Conservation (phyloP, 2,888 invertebrate genomes). For the Drosophila limbata region DNA sequence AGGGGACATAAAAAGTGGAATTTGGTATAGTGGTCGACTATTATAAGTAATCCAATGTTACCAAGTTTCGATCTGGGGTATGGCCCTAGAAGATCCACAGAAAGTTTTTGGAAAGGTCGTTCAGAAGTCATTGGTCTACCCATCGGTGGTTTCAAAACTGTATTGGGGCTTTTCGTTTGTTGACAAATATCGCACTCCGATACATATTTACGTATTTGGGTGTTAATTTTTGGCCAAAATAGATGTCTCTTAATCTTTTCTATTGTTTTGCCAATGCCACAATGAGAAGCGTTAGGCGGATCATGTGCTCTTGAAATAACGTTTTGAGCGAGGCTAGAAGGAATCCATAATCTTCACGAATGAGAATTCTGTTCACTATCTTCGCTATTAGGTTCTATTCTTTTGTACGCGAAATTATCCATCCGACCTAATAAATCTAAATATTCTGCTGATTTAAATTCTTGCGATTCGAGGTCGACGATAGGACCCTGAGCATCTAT, state of each 20-base stretch:
- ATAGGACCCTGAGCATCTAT: neutral
- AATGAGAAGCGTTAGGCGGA: neutral
- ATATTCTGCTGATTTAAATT: conserved; percentile 1
- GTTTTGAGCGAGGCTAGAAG: neutral
- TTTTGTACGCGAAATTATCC: no score
- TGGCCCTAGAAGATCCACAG: no score
- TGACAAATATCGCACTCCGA: no score
- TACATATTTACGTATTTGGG: conserved; percentile 27
- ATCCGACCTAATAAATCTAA: neutral
- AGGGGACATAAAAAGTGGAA: no score
- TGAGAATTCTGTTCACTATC: neutral
- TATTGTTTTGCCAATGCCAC: neutral
- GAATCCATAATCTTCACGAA: conserved; percentile 4
- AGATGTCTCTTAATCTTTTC: conserved; percentile 4
- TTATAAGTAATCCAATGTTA: no score
- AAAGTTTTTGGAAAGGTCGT: no score
- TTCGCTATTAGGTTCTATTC: conserved; percentile 14
- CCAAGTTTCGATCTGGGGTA: no score
- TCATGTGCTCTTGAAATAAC: neutral
- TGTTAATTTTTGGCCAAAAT: conserved; percentile 19
- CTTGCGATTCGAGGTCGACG: conserved; percentile 1
- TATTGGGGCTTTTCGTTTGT: no score
- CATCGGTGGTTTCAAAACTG: no score
- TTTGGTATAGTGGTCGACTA: no score
- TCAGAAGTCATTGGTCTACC: no score